Conservation (phyloP, 1,140 invertebrate species). For the Notospermus geniculatus region DNA sequence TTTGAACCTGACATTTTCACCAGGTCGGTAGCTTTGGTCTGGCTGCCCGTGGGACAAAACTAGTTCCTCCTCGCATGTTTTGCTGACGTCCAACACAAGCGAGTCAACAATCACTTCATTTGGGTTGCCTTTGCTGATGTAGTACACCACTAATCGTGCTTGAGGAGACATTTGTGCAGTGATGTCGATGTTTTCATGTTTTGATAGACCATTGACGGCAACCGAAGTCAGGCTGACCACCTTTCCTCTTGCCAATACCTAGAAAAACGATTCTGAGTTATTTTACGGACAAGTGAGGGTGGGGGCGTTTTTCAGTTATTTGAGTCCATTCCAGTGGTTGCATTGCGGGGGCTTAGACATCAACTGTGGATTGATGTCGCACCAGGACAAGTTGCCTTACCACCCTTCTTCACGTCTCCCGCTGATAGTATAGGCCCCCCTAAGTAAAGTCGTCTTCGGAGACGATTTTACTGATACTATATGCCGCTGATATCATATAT, state of each 20-base stretch:
- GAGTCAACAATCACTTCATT: constrained; percentile 41
- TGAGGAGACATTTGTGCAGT: constrained; percentile 39
- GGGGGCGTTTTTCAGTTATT: neutral
- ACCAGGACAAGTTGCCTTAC: no score
- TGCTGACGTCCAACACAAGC: constrained; percentile 34
- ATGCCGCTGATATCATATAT: no score
- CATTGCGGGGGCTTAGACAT: no score
- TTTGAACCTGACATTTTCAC: no score
- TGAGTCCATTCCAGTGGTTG: neutral
- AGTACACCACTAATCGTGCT: constrained; percentile 38
- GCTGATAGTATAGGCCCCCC: no score
- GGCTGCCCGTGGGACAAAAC: no score
- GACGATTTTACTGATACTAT: no score
- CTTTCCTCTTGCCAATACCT: constrained; percentile 28
- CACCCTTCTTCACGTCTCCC: no score
- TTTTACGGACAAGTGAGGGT: no score
- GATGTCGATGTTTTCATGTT: constrained; percentile 17
- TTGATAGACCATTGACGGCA: neutral
- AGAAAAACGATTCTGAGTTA: neutral
- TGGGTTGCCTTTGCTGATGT: constrained; percentile 19
- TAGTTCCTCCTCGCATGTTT: constrained; percentile 28
- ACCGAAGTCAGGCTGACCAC: constrained; percentile 18
- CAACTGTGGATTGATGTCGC: no score
- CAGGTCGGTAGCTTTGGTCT: no score
- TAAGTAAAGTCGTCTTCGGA: no score